A percentile compares a stretch with the other conserved stretches of the same genome.
Conservation (phyloP, 1,140 invertebrate genomes). For the Diorhabda elongata region DNA sequence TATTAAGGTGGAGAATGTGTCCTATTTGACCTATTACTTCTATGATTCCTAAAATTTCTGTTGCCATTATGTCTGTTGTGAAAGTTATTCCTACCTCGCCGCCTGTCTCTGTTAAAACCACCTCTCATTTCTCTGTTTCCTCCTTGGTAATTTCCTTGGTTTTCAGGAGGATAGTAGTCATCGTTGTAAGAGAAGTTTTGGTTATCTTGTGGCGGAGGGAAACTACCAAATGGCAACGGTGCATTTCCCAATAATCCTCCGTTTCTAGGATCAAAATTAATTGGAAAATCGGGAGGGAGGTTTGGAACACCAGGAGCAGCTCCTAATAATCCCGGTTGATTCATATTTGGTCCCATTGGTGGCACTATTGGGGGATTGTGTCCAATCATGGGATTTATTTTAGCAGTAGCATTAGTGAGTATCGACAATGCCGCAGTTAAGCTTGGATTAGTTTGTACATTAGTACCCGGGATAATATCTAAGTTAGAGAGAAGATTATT, state of each 20-base stretch:
- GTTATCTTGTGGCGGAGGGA: constrained; percentile 22
- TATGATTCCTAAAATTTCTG: constrained; percentile 29
- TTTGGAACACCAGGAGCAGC: constrained; percentile 40
- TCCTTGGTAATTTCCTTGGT: constrained; percentile 19
- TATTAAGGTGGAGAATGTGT: constrained; percentile 30
- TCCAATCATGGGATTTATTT: constrained; percentile 17
- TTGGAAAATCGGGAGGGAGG: constrained; percentile 37
- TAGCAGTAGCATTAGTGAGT: constrained; percentile 27
- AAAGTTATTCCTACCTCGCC: constrained; percentile 27
- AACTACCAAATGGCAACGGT: constrained; percentile 31
- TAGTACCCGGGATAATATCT: constrained; percentile 31
- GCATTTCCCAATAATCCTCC: constrained; percentile 41
- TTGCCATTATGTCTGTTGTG: constrained; percentile 28
- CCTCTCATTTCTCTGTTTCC: constrained; percentile 21
- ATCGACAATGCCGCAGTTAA: constrained; percentile 34
- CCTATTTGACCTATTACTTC: constrained; percentile 27
- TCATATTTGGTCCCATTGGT: constrained; percentile 25
- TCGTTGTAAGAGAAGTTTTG: constrained; percentile 32
- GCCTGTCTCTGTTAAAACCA: constrained; percentile 25
- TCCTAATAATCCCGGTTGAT: constrained; percentile 42
- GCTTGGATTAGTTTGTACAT: constrained; percentile 18
- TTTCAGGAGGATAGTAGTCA: constrained; percentile 32
- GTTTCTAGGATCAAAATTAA: constrained; percentile 42
- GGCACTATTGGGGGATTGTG: constrained; percentile 33
- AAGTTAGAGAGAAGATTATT: constrained; percentile 57